Base-by-base conservation (phyloP, 92 coral and sea anemone species). In the Heteractis magnifica region DNA sequence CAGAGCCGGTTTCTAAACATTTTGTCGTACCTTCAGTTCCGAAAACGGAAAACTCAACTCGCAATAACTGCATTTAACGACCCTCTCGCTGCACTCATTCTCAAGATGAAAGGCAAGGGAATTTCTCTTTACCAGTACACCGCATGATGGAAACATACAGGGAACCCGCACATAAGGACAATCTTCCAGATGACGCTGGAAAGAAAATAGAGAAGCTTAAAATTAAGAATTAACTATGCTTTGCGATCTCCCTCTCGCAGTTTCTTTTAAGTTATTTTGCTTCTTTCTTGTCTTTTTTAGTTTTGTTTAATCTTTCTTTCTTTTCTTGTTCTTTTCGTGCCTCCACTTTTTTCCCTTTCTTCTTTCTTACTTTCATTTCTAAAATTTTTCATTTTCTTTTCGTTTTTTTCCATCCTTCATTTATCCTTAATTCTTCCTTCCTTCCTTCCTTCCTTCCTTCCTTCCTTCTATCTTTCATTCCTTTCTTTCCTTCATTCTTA, bases 121-220 rank as follows among this genome's bases (percentile, higher is more conserved):
- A 18, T 68, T 59, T 84, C 84, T 88, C 21, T 52, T 72, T 50
- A 88, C 91, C 75, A 78, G 55, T 64, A 52, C 52, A 16, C 85
- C 88, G 72, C 91, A 88, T 72, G 76, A 82, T 20, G 81, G 85
- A 75, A 82, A 77, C 52, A 87, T 82, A 72, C 90, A 87, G 59
- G 87, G 71, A 19, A 87, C 81, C 83, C 79, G 80, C 58, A 88
- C 80, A 23, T 76, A 88, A 56, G 52, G 58, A 19, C 91, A 88
- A 14, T 49, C 70, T 20, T 73, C 79, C 13, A 76, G 68, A 83
- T 88, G 91, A 56, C 4, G 5, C 88, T 84, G 75, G 11, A 83
- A 75, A n/a, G 7, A 73, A 5, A 75, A 41, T 53, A 53, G 58
- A 53, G 5, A 53, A 53, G 13, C 4, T 53, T 12, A 53, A 53